phyloP scores from a whole-genome alignment of 2,113 vertebrate species.

The Stegastes partitus region DNA sequence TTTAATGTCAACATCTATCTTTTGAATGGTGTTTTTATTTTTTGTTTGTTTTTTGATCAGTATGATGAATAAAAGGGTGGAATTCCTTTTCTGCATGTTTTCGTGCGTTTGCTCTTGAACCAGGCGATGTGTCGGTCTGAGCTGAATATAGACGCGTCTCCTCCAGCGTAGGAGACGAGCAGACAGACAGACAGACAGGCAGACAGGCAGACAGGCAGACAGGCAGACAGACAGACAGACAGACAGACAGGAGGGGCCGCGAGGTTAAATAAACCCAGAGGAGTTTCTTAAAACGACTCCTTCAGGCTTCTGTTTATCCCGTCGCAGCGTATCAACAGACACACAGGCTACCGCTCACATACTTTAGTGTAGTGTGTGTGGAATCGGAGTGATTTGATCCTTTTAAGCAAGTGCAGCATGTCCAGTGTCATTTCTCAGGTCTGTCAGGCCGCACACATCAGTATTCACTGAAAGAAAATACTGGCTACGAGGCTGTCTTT shows the following conservation, averaged over 20 bases:
- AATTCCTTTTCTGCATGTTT: not conserved
- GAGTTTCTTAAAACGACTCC: constrained; percentile 53
- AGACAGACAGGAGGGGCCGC: constrained; percentile 18
- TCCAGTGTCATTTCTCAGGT: constrained; percentile 7
- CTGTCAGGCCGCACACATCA: not conserved
- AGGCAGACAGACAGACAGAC: too few relatives aligned
- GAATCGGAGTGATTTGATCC: not conserved
- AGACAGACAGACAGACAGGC: constrained; percentile 4
- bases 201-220: too few relatives aligned
- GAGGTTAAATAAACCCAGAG: constrained; percentile 66
- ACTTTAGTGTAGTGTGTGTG: constrained; percentile 3
- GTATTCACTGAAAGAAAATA: not conserved
- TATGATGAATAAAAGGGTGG: too few relatives aligned
- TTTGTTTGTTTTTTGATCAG: too few relatives aligned
- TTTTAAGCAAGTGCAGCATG: not conserved
- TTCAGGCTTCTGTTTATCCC: constrained; percentile 25
- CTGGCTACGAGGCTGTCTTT: not conserved
- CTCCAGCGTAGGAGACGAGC: constrained; percentile 1
- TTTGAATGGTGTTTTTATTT: too few relatives aligned
- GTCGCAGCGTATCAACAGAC: constrained; percentile 30
- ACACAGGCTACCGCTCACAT: constrained; percentile 4
- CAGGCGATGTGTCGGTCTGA: not conserved
- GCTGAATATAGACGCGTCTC: constrained; percentile 40
- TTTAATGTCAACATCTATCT: too few relatives aligned
- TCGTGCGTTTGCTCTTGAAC: constrained; percentile 2